Conservation (phyloP, 2,113 vertebrate genomes). For the Ophthalmolycus amberensis region DNA sequence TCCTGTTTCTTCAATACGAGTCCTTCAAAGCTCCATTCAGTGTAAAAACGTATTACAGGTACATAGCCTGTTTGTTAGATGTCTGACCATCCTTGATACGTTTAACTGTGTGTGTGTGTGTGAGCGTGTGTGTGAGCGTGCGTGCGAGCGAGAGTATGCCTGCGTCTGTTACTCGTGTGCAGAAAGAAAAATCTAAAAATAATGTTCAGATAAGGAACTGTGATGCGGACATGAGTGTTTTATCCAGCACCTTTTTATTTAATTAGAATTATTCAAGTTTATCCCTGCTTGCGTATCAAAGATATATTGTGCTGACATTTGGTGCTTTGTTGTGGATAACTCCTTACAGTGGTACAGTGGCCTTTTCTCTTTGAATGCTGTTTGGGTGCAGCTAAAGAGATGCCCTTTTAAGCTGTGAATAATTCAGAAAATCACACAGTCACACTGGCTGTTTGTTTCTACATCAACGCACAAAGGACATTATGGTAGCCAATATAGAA, state of each 20-base stretch:
- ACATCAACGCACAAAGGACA: not conserved
- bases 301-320: not conserved
- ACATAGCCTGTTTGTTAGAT: constrained; percentile 10
- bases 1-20: not conserved
- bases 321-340: not conserved
- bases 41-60: constrained; percentile 23
- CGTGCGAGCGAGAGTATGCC: not conserved
- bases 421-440: not conserved
- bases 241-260: not conserved
- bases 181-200: not conserved
- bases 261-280: not conserved
- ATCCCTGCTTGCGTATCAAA: not conserved
- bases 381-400: not conserved
- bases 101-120: not conserved
- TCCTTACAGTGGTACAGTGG: not conserved
- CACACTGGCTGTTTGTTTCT: not conserved
- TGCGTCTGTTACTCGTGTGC: not conserved
- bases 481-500: not conserved
- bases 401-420: constrained; percentile 3
- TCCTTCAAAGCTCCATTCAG: constrained; percentile 16
- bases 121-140: not conserved
- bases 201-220: not conserved
- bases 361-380: not conserved
- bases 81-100: not conserved
- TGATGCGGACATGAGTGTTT: not conserved